Percentiles rank a stretch among this genome's conserved stretches.
phyloP scores from a whole-genome alignment of 2,797 vertebrate species.

The Lithobates sylvaticus region DNA sequence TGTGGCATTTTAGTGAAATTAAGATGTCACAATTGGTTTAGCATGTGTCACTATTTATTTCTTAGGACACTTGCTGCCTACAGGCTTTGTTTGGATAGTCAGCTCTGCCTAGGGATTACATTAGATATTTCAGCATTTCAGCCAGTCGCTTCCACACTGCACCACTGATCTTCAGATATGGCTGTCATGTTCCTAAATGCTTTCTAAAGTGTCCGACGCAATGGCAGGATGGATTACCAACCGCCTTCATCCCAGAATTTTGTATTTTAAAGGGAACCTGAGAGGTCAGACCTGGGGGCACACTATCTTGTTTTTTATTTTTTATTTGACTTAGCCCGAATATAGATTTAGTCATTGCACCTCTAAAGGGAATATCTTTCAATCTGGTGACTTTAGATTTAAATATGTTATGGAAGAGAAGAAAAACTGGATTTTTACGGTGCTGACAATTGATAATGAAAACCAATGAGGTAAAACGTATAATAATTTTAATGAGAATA shows the following conservation, averaged over 20 bases:
- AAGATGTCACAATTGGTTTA: slow-evolving; percentile 40
- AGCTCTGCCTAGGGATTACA: neutral
- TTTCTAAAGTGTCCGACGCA: neutral
- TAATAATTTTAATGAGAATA: no score
- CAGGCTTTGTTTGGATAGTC: slow-evolving; percentile 3
- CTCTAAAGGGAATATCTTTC: no score
- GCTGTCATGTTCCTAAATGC: neutral
- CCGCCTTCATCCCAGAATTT: neutral
- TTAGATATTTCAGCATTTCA: slow-evolving; percentile 18
- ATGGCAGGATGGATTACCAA: neutral
- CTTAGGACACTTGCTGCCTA: slow-evolving; percentile 27
- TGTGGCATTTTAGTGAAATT: slow-evolving; percentile 37
- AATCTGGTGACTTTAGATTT: no score
- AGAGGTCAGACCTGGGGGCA: no score
- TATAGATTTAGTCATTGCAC: no score
- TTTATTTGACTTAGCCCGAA: no score
- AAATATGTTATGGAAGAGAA: no score
- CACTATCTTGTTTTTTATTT: no score
- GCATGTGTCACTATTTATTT: slow-evolving; percentile 1
- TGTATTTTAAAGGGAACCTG: neutral
- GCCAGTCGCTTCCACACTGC: neutral
- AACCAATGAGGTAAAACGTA: no score
- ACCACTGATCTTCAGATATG: slow-evolving; percentile 4
- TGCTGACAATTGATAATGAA: no score
- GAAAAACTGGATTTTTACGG: no score